A percentile compares a stretch with the other conserved stretches of the same genome.
These are phyloP conservation scores for Lophochroa leadbeateri DNA, from an alignment of 2,113 vertebrate species.

Conservation along the genomic window DNA sequence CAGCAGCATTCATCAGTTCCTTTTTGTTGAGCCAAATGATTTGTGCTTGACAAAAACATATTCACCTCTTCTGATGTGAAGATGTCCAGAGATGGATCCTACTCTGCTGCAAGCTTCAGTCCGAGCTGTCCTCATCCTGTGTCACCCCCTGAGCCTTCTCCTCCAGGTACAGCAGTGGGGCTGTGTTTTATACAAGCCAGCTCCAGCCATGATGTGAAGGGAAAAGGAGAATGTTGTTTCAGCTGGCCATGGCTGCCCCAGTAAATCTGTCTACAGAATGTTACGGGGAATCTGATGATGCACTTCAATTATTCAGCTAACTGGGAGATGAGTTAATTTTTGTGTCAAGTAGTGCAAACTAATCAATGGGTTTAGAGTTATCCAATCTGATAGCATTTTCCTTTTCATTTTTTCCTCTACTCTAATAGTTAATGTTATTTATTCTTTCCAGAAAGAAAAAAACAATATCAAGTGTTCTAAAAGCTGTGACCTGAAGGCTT, in stretches of 20 bases:
- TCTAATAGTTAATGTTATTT: not conserved
- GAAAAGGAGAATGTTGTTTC: not conserved
- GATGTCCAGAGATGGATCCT: accelerated
- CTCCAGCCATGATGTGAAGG: not conserved
- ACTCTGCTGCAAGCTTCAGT: not conserved
- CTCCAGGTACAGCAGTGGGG: not conserved
- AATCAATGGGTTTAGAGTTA: not conserved
- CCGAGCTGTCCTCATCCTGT: not conserved
- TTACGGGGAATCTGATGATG: not conserved
- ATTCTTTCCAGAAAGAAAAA: constrained; percentile 27
- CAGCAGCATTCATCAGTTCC: not conserved
- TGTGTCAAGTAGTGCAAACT: not conserved
- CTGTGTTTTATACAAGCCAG: not conserved
- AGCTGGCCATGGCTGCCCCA: not conserved
- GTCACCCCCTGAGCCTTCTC: not conserved
- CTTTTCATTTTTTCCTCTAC: not conserved
- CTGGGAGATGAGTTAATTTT: not conserved
- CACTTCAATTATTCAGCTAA: not conserved
- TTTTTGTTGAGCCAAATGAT: not conserved
- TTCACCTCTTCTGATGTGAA: not conserved
- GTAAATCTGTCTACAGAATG: not conserved
- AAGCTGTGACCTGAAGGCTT: constrained; percentile 50
- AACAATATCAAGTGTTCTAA: constrained; percentile 31
- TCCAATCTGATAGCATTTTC: not conserved
- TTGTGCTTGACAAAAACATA: not conserved